Conservation (phyloP, 1,140 invertebrate genomes). For the Chionoecetes opilio region DNA sequence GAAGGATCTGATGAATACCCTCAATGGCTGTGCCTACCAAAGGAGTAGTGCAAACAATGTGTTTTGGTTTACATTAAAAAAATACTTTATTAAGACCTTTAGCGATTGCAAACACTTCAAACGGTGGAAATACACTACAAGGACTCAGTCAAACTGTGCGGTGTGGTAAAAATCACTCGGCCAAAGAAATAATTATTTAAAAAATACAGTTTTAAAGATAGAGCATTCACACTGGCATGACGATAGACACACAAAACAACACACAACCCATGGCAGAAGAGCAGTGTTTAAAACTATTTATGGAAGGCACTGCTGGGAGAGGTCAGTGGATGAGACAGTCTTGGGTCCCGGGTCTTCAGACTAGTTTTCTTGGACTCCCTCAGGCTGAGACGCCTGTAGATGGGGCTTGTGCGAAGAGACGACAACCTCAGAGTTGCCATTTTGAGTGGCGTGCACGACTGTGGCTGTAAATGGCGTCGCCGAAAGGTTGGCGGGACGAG, state of each 20-base stretch:
- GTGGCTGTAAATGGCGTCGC: not conserved
- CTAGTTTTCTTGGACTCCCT: not conserved
- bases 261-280: not conserved
- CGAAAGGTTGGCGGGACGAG: not conserved
- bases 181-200: not conserved
- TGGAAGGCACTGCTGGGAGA: not conserved
- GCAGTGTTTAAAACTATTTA: not conserved
- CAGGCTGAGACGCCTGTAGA: not conserved
- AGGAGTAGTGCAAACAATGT: not conserved
- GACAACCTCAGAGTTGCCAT: not conserved
- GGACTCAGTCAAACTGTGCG: not conserved
- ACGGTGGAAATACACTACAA: not conserved
- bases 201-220: not conserved
- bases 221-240: not conserved
- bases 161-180: not conserved
- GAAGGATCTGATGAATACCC: too few species aligned
- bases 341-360: not conserved
- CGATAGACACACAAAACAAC: not conserved
- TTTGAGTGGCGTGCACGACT: not conserved
- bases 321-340: not conserved
- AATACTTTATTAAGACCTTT: conserved; percentile 1
- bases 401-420: not conserved
- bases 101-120: not conserved
- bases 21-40: not conserved
- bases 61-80: not conserved